Conservation (phyloP, 2,888 invertebrate species). For the Hirtodrosophila histrioides region DNA sequence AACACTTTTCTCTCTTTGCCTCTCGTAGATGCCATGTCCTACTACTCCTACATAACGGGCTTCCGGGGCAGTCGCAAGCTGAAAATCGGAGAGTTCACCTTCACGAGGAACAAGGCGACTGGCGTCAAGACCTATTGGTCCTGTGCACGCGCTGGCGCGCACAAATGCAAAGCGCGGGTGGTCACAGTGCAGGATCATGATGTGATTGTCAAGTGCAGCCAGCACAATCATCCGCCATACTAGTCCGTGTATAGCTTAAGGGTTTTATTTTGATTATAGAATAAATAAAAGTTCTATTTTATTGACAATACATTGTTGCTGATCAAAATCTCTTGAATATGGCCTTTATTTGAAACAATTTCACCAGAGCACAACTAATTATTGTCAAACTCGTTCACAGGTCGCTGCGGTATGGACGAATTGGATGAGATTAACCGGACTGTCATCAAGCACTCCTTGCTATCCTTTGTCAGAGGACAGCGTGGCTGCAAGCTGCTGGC, state of each 20-base stretch:
- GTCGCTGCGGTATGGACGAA: slow-evolving; percentile 24
- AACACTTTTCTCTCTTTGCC: slow-evolving; percentile 19
- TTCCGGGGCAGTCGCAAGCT: slow-evolving; percentile 84
- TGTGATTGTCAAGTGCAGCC: slow-evolving; percentile 83
- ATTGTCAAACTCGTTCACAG: slow-evolving; percentile 27
- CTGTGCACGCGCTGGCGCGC: slow-evolving; percentile 84
- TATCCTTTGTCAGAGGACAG: slow-evolving; percentile 81
- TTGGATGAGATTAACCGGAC: slow-evolving; percentile 34
- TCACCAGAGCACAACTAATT: slow-evolving; percentile 14
- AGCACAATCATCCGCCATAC: slow-evolving; percentile 84
- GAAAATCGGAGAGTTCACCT: slow-evolving; percentile 84
- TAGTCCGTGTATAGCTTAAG: slow-evolving; percentile 60
- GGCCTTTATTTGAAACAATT: slow-evolving; percentile 5
- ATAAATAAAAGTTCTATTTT: slow-evolving; percentile 43
- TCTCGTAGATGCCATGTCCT: slow-evolving; percentile 68
- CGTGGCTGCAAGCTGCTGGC: slow-evolving; percentile 82
- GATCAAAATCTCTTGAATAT: slow-evolving; percentile 11
- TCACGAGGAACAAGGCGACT: slow-evolving; percentile 84
- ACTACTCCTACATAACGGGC: slow-evolving; percentile 83
- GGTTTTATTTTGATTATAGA: slow-evolving; percentile 27
- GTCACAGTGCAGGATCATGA: slow-evolving; percentile 83
- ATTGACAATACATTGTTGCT: slow-evolving; percentile 31
- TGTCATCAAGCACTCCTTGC: slow-evolving; percentile 69
- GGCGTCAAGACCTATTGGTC: slow-evolving; percentile 84
- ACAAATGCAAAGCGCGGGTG: slow-evolving; percentile 84